These are phyloP conservation scores for Aphaenogaster rudis DNA, from an alignment of 1,140 invertebrate genomes.

Conservation along the genomic window DNA sequence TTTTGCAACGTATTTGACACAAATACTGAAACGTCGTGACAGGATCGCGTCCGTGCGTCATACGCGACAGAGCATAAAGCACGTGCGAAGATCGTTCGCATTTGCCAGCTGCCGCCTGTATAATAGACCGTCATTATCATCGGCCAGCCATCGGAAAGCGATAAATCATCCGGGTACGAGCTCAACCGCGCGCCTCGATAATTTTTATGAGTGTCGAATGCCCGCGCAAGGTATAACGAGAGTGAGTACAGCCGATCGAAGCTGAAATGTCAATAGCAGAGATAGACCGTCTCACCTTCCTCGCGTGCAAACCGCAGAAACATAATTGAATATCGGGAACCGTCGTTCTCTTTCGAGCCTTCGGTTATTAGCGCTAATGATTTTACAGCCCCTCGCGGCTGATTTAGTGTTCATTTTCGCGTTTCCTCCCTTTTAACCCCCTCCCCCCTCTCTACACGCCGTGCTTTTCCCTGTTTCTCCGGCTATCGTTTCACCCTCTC, in stretches of 20 bases:
- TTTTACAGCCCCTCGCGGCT: conserved; percentile 66
- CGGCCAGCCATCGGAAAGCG: conserved; percentile 53
- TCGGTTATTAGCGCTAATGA: conserved; percentile 77
- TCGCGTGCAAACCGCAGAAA: conserved; percentile 66
- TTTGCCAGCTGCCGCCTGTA: conserved; percentile 52
- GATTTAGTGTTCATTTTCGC: conserved; percentile 58
- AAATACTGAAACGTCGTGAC: conserved; percentile 15
- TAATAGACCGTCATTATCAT: conserved; percentile 63
- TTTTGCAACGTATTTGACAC: neutral
- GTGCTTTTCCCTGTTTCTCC: conserved; percentile 9
- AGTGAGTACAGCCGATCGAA: conserved; percentile 57
- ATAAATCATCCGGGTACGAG: conserved; percentile 46
- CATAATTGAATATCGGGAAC: conserved; percentile 74
- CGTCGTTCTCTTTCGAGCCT: conserved; percentile 63
- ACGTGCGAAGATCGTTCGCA: conserved; percentile 48
- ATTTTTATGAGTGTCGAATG: conserved; percentile 67
- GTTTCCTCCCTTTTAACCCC: conserved; percentile 6
- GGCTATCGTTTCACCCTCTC: conserved; percentile 13
- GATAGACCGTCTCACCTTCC: conserved; percentile 66
- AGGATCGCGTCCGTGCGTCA: conserved; percentile 14
- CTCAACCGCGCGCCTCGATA: conserved; percentile 48
- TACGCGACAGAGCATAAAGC: conserved; percentile 21
- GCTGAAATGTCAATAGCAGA: conserved; percentile 73
- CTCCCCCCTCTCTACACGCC: neutral
- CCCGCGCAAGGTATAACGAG: conserved; percentile 59